Percentiles rank a stretch among this genome's conserved stretches.
phyloP scores from a whole-genome alignment of 2,113 vertebrate genomes.

The Promerops cafer region DNA sequence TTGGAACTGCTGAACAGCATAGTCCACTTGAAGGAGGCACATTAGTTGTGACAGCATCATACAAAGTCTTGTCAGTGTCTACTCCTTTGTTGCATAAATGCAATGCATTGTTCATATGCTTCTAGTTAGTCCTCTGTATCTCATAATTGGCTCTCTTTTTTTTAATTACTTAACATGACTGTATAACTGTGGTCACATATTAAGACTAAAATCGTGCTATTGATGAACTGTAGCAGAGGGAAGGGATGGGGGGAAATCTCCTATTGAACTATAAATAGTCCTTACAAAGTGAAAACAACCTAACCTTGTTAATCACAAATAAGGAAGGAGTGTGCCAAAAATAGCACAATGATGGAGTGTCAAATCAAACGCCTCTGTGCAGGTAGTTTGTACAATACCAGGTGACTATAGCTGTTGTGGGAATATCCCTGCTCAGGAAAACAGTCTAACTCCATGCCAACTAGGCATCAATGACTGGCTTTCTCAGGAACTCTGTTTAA shows the following conservation, averaged over 20 bases:
- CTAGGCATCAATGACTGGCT: not conserved
- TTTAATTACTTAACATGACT: constrained; percentile 10
- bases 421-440: constrained; percentile 12
- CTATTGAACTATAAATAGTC: constrained; percentile 19
- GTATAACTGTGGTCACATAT: not conserved
- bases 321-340: constrained; percentile 8
- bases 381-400: constrained; percentile 9
- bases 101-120: not conserved
- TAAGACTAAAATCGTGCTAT: constrained; percentile 27
- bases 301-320: constrained; percentile 56
- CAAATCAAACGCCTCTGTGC: constrained; percentile 4
- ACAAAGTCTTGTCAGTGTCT: not conserved
- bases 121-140: constrained; percentile 4
- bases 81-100: not conserved
- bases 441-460: not conserved
- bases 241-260: not conserved
- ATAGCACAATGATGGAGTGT: not conserved
- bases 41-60: not conserved
- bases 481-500: not conserved
- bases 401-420: constrained; percentile 18
- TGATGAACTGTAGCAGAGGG: not conserved
- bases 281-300: constrained; percentile 60
- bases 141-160: not conserved
- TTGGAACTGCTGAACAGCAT: not conserved
- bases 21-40: not conserved